Evolutionary conservation across 2,888 invertebrate species (phyloP).

Genomic region (Ligdia adustata): DNA sequence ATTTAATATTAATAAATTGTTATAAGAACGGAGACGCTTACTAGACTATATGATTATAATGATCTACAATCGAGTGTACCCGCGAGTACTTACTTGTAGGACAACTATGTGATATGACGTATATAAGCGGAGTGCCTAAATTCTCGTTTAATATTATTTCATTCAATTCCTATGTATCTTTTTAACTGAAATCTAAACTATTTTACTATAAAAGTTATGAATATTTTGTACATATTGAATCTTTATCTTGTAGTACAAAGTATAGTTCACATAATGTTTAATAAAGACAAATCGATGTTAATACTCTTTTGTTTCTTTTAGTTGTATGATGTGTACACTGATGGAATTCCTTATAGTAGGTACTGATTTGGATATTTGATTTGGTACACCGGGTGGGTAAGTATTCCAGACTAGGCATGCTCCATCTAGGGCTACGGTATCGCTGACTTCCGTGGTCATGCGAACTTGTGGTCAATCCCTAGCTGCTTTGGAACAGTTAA

Average conservation of each 20-base stretch:
- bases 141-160: slow-evolving; percentile 69
- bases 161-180: slow-evolving; percentile 53
- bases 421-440: no score
- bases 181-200: slow-evolving; percentile 53
- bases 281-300: slow-evolving; percentile 83
- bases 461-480: no score
- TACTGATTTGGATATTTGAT: no score
- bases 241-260: slow-evolving; percentile 81
- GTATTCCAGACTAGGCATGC: no score
- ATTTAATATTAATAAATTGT: slow-evolving; percentile 44
- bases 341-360: no score
- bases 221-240: slow-evolving; percentile 75
- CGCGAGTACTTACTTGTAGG: slow-evolving; percentile 61
- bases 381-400: no score
- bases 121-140: slow-evolving; percentile 81
- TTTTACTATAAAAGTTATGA: slow-evolving; percentile 54
- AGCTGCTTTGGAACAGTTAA: no score
- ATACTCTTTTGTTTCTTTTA: slow-evolving; percentile 20
- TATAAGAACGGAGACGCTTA: slow-evolving; percentile 81
- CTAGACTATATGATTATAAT: slow-evolving; percentile 64
- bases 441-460: no score
- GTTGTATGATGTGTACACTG: no score
- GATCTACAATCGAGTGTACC: slow-evolving; percentile 44
- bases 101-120: slow-evolving; percentile 79
- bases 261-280: slow-evolving; percentile 72